phyloP scores from a whole-genome alignment of 1,140 invertebrate genomes.

The Drosophila leontia region DNA sequence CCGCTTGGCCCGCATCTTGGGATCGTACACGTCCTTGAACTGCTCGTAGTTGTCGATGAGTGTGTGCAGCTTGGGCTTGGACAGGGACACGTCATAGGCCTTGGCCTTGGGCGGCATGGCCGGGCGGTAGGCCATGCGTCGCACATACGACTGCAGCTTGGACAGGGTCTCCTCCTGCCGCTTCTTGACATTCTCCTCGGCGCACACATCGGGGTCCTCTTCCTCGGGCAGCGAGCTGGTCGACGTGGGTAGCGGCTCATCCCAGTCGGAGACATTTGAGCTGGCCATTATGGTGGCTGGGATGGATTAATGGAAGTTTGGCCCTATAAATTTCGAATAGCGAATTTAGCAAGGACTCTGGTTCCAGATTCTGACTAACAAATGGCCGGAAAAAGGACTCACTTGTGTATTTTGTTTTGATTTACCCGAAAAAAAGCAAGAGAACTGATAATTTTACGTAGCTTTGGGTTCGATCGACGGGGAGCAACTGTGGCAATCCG shows the following conservation, averaged over 20 bases:
- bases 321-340: conserved; percentile 29
- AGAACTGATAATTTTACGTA: conserved; percentile 29
- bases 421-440: conserved; percentile 3
- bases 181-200: conserved; percentile 52
- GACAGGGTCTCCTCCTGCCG: conserved; percentile 59
- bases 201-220: conserved; percentile 60
- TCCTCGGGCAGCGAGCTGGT: conserved; percentile 40
- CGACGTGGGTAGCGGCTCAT: conserved; percentile 67
- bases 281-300: conserved; percentile 51
- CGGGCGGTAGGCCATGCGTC: conserved; percentile 74
- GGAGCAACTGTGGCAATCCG: neutral
- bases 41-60: conserved; percentile 59
- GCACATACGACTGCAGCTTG: conserved; percentile 69
- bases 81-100: conserved; percentile 55
- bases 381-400: neutral
- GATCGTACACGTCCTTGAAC: conserved; percentile 64
- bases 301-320: neutral
- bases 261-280: conserved; percentile 72
- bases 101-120: conserved; percentile 58
- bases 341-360: conserved; percentile 28
- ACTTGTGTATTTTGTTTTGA: conserved; percentile 4
- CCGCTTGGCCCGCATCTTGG: conserved; percentile 65
- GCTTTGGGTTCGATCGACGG: neutral
- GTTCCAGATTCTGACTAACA: neutral
- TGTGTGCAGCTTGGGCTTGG: conserved; percentile 48